Base-by-base conservation (phyloP, 2,797 vertebrate species). In the Rhadinocentrus ornatus region DNA sequence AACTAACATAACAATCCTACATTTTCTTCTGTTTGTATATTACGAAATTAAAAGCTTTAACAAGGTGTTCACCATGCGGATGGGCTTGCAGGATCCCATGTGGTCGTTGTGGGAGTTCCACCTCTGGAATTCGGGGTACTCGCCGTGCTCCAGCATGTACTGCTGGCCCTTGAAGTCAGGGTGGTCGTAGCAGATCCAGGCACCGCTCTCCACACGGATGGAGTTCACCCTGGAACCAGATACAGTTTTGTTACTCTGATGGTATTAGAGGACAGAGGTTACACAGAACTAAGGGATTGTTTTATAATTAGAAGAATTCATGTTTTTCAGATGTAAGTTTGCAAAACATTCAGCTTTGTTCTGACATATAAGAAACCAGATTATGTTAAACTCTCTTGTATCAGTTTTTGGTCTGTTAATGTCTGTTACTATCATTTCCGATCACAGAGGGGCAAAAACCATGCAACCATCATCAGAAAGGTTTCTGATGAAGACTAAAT, bases 91-190 rank as follows among this genome's bases (percentile, higher is more conserved):
- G 92, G 96, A 98, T 63, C 96, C 96, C 96, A 96, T 95, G 91
- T 96, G 96, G 86, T 97, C 96, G 0, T 95, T 95, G 93, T 95
- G 95, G 32, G 95, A 91, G 0, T 97, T 97, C 96, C 97, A 98
- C 77, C 91, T 94, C 85, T 94, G 94, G 88, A 97, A 97, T 16
- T 96, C 91, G 0, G 96, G 96, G 75, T 97, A 96, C 66, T 97
- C 95, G 0, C 96, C 96, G 0, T 89, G 96, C 81, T 98, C 96
- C 92, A 98, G 93, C 89, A 97, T 87, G 70, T 95, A 97, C 88
- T 97, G 96, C 91, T 96, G 96, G 48, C 96, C 96, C 83, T 92
- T 94, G 80, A 96, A 97, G 89, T 97, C 93, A 0, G 96, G 94
- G 79, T 96, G 96, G 64, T 96, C 93, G 0, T 89, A 98, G 89